Conservation (phyloP, 2,113 vertebrate species). For the Phalacrocorax pelagicus region DNA sequence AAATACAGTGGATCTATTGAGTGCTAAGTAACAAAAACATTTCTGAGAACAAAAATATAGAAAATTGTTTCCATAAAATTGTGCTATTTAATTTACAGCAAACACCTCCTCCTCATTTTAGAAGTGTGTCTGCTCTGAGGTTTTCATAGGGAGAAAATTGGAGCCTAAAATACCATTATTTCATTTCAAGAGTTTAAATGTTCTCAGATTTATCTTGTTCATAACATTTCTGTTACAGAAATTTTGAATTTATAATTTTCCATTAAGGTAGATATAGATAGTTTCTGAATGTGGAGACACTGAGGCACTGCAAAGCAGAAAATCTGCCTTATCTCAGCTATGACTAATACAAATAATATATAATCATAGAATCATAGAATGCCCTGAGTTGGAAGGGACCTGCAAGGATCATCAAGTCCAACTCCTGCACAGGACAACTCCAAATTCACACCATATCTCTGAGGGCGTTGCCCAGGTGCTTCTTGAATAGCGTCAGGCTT, state of each 20-base stretch:
- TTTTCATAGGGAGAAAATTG: neutral
- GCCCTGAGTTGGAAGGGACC: too few relatives aligned
- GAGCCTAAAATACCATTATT: neutral
- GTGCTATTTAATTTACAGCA: neutral
- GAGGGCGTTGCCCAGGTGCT: too few relatives aligned
- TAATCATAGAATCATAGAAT: neutral
- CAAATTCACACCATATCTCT: too few relatives aligned
- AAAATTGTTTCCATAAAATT: neutral
- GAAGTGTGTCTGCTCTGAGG: neutral
- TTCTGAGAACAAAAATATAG: neutral
- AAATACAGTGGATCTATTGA: slow-evolving; percentile 77
- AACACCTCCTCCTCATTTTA: slow-evolving; percentile 9
- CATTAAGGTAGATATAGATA: neutral
- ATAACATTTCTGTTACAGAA: neutral
- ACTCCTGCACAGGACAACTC: too few relatives aligned
- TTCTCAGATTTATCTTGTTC: neutral
- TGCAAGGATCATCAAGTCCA: too few relatives aligned
- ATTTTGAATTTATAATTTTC: neutral
- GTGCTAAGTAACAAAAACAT: slow-evolving; percentile 60
- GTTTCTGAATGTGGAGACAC: neutral
- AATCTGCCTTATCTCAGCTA: neutral
- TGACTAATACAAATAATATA: neutral
- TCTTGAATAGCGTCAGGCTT: too few relatives aligned
- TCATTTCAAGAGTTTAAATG: neutral
- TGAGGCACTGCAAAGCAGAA: neutral